phyloP scores from a whole-genome alignment of 2,888 invertebrate genomes.

The Parascotia fuliginaria region DNA sequence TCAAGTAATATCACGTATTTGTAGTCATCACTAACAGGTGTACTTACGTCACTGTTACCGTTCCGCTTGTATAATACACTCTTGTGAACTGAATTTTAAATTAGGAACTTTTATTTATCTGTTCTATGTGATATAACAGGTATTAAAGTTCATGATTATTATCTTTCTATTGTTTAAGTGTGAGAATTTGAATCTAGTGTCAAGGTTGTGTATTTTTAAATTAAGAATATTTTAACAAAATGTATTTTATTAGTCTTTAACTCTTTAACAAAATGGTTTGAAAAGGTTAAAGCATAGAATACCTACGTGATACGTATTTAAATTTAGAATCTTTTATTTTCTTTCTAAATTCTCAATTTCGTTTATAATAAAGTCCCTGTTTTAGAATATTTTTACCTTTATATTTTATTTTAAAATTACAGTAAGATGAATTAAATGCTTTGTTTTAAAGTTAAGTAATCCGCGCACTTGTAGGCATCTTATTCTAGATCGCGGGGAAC shows the following conservation, averaged over 20 bases:
- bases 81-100: constrained; percentile 20
- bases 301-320: constrained; percentile 25
- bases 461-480: too few species aligned
- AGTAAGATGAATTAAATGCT: too few species aligned
- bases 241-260: too few species aligned
- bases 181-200: constrained; percentile 32
- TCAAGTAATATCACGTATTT: constrained; percentile 3
- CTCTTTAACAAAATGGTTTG: too few species aligned
- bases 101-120: constrained; percentile 7
- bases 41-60: constrained; percentile 13
- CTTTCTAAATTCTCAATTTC: constrained; percentile 18
- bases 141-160: constrained; percentile 8
- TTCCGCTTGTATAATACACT: constrained; percentile 14
- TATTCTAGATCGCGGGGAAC: too few species aligned
- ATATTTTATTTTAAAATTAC: too few species aligned
- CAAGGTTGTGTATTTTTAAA: constrained; percentile 41
- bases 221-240: too few species aligned
- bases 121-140: constrained; percentile 4
- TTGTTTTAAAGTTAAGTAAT: too few species aligned
- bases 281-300: too few species aligned
- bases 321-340: constrained; percentile 9
- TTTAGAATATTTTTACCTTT: too few species aligned
- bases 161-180: constrained; percentile 26
- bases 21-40: constrained; percentile 8
- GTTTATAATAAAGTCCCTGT: not conserved